Conservation (phyloP, 1,140 invertebrate genomes). For the Melitaea cinxia region DNA sequence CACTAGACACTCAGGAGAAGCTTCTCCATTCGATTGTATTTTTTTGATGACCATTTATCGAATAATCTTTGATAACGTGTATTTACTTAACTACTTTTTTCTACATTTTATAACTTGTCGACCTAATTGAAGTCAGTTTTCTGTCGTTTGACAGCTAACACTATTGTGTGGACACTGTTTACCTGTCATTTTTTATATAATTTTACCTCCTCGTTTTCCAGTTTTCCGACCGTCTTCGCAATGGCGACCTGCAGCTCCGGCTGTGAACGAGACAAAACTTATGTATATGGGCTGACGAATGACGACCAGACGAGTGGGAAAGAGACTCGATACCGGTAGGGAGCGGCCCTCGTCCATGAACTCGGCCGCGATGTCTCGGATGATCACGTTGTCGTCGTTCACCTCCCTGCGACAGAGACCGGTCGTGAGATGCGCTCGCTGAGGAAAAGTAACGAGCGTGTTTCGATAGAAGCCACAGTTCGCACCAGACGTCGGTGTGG, state of each 20-base stretch:
- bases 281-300: neutral
- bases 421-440: neutral
- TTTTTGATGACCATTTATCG: too few relatives aligned
- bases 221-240: constrained; percentile 35
- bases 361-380: constrained; percentile 84
- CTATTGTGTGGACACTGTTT: too few relatives aligned
- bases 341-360: constrained; percentile 80
- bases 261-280: constrained; percentile 20
- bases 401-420: constrained; percentile 83
- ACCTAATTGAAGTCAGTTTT: too few relatives aligned
- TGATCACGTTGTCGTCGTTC: constrained; percentile 89
- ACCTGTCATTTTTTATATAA: neutral
- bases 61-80: too few relatives aligned
- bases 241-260: constrained; percentile 38
- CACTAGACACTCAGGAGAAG: too few relatives aligned
- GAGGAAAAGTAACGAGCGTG: neutral
- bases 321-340: constrained; percentile 26
- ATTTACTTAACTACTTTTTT: too few relatives aligned
- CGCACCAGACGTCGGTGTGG: constrained; percentile 88
- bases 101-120: too few relatives aligned
- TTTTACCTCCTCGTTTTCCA: constrained; percentile 37
- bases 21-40: too few relatives aligned
- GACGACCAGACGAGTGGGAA: neutral
- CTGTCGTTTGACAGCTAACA: too few relatives aligned
- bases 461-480: neutral